Conservation (phyloP, 1,140 invertebrate species). For the Papilio polyxenes region DNA sequence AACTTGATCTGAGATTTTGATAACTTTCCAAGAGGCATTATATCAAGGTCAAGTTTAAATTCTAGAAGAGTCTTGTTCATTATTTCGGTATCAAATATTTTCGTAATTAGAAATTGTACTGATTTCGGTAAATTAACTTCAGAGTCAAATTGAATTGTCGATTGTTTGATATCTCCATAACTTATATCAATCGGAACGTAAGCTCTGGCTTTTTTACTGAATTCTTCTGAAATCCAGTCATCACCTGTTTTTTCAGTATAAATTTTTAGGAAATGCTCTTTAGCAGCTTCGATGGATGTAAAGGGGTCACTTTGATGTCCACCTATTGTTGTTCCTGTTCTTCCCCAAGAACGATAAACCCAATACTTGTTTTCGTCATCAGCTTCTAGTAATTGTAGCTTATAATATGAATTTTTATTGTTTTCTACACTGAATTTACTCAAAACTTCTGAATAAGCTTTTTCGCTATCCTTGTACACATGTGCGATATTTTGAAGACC, state of each 20-base stretch:
- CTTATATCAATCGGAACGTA: conserved; percentile 32
- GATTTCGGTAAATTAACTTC: conserved; percentile 30
- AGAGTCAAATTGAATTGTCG: conserved; percentile 19
- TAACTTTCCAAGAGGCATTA: conserved; percentile 36
- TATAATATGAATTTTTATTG: conserved; percentile 35
- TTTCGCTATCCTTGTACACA: conserved; percentile 20
- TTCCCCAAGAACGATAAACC: conserved; percentile 32
- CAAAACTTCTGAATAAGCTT: conserved; percentile 11
- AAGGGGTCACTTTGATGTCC: not conserved
- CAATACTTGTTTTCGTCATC: conserved; percentile 25
- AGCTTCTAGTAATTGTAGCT: conserved; percentile 14
- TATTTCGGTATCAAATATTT: conserved; percentile 34
- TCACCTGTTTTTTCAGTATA: conserved; percentile 32
- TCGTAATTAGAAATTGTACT: conserved; percentile 28
- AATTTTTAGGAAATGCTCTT: conserved; percentile 26
- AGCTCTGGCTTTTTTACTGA: not conserved
- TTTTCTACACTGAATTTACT: conserved; percentile 6
- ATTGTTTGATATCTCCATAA: conserved; percentile 25
- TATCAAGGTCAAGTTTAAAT: conserved; percentile 31
- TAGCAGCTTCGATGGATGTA: conserved; percentile 17
- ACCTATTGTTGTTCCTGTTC: conserved; percentile 34
- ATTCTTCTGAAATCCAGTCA: conserved; percentile 25
- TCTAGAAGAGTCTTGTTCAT: conserved; percentile 32
- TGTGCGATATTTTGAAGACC: conserved; percentile 27
- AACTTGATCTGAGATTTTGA: conserved; percentile 27